phyloP scores from a whole-genome alignment of 23 tunicate genomes.

The Diplosoma virens region DNA sequence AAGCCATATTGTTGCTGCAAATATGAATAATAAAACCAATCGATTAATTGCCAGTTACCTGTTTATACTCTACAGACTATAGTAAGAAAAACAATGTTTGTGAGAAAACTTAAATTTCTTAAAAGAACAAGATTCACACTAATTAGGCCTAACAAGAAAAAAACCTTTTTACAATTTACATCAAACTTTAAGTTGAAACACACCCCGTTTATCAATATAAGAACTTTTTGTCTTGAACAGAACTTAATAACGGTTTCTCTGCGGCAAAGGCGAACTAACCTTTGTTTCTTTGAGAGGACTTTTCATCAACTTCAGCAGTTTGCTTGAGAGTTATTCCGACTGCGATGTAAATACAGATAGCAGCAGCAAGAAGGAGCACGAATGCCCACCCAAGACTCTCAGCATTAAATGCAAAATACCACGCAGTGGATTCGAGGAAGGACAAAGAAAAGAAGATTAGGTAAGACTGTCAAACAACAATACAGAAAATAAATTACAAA shows the following conservation, averaged over 20 bases:
- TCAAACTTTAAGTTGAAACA: too few relatives aligned
- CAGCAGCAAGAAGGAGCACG: background rate
- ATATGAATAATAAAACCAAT: background rate
- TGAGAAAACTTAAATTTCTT: background rate
- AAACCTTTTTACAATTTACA: too few relatives aligned
- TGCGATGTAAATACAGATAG: background rate
- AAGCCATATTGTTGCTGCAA: slow-evolving; percentile 11
- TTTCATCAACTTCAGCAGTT: background rate
- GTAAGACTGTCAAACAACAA: background rate
- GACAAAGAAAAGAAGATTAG: background rate
- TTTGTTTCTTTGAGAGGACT: background rate
- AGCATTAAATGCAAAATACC: slow-evolving; percentile 21
- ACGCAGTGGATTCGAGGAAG: background rate
- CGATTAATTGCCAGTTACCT: too few relatives aligned
- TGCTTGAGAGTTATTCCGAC: background rate
- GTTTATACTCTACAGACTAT: too few relatives aligned
- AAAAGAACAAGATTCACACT: too few relatives aligned
- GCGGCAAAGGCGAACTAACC: background rate
- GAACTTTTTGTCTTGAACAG: too few relatives aligned
- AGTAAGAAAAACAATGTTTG: too few relatives aligned
- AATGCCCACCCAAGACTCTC: background rate
- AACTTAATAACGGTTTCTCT: too few relatives aligned
- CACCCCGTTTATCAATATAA: too few relatives aligned
- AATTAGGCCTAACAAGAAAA: too few relatives aligned
- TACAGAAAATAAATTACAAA: background rate